phyloP scores from a whole-genome alignment of 2,888 invertebrate species.

The Scaptomyza tumidula region DNA sequence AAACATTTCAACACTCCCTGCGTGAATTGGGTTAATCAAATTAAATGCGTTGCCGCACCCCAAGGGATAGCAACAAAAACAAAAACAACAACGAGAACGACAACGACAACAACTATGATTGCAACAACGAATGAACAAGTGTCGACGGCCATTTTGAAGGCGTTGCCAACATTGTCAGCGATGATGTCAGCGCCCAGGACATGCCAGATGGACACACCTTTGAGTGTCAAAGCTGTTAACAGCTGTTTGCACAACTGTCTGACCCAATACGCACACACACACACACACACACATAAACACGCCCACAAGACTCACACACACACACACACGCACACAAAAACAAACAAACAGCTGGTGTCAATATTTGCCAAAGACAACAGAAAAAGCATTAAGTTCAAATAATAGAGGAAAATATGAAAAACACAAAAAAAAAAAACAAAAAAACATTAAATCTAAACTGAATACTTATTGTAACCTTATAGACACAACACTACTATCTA shows the following conservation, averaged over 20 bases:
- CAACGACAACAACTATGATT: constrained; percentile 22
- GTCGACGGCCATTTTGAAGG: constrained; percentile 65
- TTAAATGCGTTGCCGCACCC: constrained; percentile 80
- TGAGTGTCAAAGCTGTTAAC: constrained; percentile 66
- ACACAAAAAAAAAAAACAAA: not conserved
- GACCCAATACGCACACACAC: constrained; percentile 45
- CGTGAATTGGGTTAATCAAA: constrained; percentile 81
- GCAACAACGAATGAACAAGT: constrained; percentile 33
- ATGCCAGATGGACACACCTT: constrained; percentile 68
- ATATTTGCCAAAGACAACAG: constrained; percentile 44
- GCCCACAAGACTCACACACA: constrained; percentile 17
- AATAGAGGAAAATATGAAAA: not conserved
- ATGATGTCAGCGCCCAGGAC: constrained; percentile 70
- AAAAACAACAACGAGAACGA: not conserved
- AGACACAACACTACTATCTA: constrained; percentile 12
- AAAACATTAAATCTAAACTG: constrained; percentile 20
- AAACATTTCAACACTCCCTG: constrained; percentile 48
- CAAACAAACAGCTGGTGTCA: constrained; percentile 29
- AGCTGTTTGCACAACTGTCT: constrained; percentile 69
- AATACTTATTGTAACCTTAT: constrained; percentile 24
- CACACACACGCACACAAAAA: constrained; percentile 1
- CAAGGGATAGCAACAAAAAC: constrained; percentile 31
- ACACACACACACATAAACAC: constrained; percentile 12
- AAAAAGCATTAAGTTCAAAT: constrained; percentile 14
- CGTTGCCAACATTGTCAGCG: constrained; percentile 68